phyloP scores from a whole-genome alignment of 2,888 invertebrate genomes.

The Drosophila eohydei region DNA sequence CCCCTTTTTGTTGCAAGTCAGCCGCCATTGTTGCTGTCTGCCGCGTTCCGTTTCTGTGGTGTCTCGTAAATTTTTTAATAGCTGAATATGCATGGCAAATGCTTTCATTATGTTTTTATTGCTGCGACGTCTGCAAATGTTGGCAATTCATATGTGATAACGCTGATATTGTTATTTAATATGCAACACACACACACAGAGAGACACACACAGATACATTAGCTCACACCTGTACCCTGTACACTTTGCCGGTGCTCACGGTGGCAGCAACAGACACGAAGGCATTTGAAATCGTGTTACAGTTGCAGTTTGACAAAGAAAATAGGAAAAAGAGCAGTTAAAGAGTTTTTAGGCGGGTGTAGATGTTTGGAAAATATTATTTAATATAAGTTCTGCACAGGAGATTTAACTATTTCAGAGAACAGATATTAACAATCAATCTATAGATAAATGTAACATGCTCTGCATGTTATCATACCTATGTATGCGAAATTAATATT shows the following conservation, averaged over 20 bases:
- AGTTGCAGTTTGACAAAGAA: background rate
- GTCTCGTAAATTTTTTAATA: conserved; percentile 53
- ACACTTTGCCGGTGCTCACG: conserved; percentile 8
- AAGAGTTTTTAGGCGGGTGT: too few species aligned
- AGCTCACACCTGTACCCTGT: background rate
- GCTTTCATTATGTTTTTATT: conserved; percentile 71
- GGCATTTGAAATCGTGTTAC: conserved; percentile 20
- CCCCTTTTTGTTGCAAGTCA: conserved; percentile 2
- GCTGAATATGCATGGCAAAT: conserved; percentile 55
- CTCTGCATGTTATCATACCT: too few species aligned
- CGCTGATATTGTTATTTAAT: conserved; percentile 61
- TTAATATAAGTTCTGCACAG: background rate
- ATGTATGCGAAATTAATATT: too few species aligned
- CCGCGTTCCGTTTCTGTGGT: conserved; percentile 4
- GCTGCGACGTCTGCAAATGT: conserved; percentile 51
- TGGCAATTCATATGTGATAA: conserved; percentile 52
- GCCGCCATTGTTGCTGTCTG: background rate
- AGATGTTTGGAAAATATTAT: background rate
- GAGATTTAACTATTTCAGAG: background rate
- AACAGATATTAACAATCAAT: too few species aligned
- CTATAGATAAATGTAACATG: too few species aligned
- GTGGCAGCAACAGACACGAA: conserved; percentile 19
- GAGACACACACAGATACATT: conserved; percentile 6
- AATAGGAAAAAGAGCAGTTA: background rate
- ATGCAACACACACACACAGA: conserved; percentile 41